Evolutionary conservation across 1,140 invertebrate species (phyloP).

Genomic region (Orius insidiosus): DNA sequence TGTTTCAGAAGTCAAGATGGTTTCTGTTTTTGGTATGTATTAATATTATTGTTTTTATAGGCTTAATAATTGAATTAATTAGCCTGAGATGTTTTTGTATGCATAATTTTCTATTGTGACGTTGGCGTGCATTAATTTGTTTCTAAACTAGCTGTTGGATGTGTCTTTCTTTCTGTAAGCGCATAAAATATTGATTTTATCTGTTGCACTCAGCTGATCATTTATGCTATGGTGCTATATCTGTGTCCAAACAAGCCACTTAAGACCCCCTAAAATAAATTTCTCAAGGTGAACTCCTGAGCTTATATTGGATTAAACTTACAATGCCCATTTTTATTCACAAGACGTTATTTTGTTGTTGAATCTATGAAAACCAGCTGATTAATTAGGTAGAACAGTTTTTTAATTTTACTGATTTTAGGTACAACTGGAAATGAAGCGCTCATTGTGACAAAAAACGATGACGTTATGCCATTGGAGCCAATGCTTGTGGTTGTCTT

Average conservation of each 20-base stretch:
- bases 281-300: neutral
- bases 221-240: neutral
- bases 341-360: conserved; percentile 7
- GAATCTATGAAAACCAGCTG: too few relatives aligned
- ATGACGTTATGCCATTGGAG: conserved; percentile 44
- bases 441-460: conserved; percentile 39
- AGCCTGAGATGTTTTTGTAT: neutral
- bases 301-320: neutral
- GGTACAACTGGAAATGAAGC: conserved; percentile 43
- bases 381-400: too few relatives aligned
- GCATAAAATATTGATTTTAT: neutral
- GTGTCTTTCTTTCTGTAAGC: neutral
- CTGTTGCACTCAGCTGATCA: neutral
- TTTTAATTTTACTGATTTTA: too few relatives aligned
- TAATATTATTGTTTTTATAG: conserved; percentile 5
- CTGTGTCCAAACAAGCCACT: neutral
- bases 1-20: conserved; percentile 32
- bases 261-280: neutral
- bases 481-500: conserved; percentile 39
- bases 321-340: conserved; percentile 7
- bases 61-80: neutral
- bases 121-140: too few relatives aligned
- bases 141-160: neutral
- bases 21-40: conserved; percentile 39
- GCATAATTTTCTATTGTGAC: too few relatives aligned